Evolutionary conservation across 2,113 vertebrate species (phyloP).

Genomic region (Sander lucioperca): DNA sequence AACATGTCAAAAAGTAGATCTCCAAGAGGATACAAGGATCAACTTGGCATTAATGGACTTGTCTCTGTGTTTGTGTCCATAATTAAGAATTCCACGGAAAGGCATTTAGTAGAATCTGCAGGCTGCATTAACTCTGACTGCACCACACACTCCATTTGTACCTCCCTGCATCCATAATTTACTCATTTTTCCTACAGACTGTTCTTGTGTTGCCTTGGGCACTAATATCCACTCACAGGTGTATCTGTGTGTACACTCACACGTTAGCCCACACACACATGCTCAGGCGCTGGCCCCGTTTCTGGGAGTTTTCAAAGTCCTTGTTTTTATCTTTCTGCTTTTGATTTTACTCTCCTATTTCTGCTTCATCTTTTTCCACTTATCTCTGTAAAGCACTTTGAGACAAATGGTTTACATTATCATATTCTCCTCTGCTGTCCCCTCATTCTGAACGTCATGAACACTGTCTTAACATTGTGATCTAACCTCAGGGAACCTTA

Average conservation of each 20-base stretch:
- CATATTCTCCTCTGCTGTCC: neutral
- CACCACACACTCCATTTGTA: constrained; percentile 62
- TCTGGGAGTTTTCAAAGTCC: constrained; percentile 10
- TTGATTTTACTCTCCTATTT: neutral
- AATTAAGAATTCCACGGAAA: constrained; percentile 65
- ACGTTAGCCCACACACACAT: constrained; percentile 27
- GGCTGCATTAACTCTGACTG: constrained; percentile 65
- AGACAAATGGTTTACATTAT: constrained; percentile 9
- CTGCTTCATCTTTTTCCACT: neutral
- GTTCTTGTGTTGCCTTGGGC: constrained; percentile 47
- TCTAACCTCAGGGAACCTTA: constrained; percentile 27
- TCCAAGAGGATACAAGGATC: constrained; percentile 2
- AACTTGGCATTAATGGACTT: constrained; percentile 58
- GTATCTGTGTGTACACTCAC: constrained; percentile 20
- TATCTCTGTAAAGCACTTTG: neutral
- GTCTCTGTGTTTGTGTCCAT: constrained; percentile 39
- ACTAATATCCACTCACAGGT: constrained; percentile 61
- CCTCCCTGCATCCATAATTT: constrained; percentile 70
- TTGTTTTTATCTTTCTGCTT: constrained; percentile 7
- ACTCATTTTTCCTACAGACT: constrained; percentile 44
- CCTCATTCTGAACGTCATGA: constrained; percentile 18
- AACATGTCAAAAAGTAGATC: neutral
- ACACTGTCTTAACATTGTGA: neutral
- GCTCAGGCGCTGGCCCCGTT: constrained; percentile 3
- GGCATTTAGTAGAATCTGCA: constrained; percentile 51